Evolutionary conservation across 2,113 vertebrate genomes (phyloP).

Genomic region (Circaetus gallicus): DNA sequence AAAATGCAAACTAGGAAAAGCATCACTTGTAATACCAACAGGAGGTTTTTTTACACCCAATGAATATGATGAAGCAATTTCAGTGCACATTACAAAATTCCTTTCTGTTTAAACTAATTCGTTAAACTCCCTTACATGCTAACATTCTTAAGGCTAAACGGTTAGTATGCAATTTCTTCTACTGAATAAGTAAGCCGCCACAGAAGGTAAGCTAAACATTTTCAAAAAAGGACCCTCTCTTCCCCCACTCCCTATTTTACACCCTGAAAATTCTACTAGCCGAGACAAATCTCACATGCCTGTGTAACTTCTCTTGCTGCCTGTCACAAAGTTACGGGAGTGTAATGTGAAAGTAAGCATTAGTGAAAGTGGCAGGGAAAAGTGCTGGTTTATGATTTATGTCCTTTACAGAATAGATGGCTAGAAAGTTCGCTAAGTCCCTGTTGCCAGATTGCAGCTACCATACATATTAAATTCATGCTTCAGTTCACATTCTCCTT

Average conservation of each 20-base stretch:
- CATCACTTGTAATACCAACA: background rate
- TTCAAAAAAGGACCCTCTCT: background rate
- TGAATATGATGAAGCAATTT: background rate
- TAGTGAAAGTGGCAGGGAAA: background rate
- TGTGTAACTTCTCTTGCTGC: background rate
- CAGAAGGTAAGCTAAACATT: background rate
- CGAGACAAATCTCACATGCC: background rate
- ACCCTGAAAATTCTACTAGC: background rate
- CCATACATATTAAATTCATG: background rate
- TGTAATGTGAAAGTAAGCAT: background rate
- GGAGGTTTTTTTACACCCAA: background rate
- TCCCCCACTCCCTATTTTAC: background rate
- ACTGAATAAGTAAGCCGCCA: background rate
- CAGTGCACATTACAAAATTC: background rate
- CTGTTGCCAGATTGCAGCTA: background rate
- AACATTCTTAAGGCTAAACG: background rate
- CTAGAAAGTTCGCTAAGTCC: background rate
- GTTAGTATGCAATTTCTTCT: background rate
- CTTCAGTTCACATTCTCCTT: background rate
- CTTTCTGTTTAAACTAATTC: background rate
- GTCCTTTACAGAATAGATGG: background rate
- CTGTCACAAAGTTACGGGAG: background rate
- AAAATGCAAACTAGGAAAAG: constrained; percentile 26
- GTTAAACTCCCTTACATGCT: background rate
- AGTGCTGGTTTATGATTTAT: background rate